Evolutionary conservation across 2,888 invertebrate genomes (phyloP), one percentile per base, ranked within the genome.

Genomic region (Eueremaeus valkanovi): DNA sequence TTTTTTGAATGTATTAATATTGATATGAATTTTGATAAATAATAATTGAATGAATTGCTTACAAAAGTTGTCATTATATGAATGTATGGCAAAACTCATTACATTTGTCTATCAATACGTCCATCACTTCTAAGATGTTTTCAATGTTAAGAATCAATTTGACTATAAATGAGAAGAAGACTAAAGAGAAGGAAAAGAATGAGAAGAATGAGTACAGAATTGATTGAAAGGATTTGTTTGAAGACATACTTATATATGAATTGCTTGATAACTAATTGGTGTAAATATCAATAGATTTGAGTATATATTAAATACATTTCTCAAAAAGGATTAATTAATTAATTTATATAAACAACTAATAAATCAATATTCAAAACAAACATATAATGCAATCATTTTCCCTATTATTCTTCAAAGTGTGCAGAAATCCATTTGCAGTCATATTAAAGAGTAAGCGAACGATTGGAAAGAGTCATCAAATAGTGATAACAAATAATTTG

Each of bases 61-160:
- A 73, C 73, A 49, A 61, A 55, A 29, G 42, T 70, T 70, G 70
- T 70, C 70, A 70, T 70, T 70, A 70, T 70, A 42, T 70, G 42
- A 70, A 45, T 70, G 70, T 27, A 36, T 42, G 21, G 70, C 70
- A 24, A 42, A 70, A 70, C n/a, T 42, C 70, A 70, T 70, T 27
- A 70, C 70, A 70, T 24, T 70, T 70, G 70, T 11, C 27, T 70
- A 21, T n/a, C 63, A 66, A 66, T 66, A 27, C 40, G 27, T 70
- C 42, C 70, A 70, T 70, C 70, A 45, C 70, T 70, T 70, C n/a
- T 21, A 13, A 16, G 51, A 13, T 42, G 42, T 42, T 8, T 8
- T 42, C 42, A 42, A 42, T 13, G 13, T 11, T 11, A 11, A 11
- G 42, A 42, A 42, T 42, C 9, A 42, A 42, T 11, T 42, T 13